phyloP scores from a whole-genome alignment of 1,140 invertebrate species.

The Dryas iulia region DNA sequence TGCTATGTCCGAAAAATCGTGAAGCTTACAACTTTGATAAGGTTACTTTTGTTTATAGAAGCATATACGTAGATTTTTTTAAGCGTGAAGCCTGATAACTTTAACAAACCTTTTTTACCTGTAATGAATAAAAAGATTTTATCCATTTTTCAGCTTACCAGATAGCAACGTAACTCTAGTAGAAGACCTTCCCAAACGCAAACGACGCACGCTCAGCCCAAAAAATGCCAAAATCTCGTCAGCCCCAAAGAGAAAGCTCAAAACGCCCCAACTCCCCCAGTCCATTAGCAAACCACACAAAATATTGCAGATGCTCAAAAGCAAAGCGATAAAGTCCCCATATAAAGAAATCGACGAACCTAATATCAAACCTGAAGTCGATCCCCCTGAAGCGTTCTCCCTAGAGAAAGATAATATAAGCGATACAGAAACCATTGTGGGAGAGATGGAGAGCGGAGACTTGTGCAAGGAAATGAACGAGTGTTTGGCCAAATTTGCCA shows the following conservation, averaged over 20 bases:
- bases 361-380: conserved; percentile 46
- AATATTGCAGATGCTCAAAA: conserved; percentile 67
- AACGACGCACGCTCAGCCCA: conserved; percentile 50
- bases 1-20: too few relatives aligned
- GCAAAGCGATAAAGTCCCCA: conserved; percentile 48
- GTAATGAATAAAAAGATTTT: not conserved
- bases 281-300: conserved; percentile 54
- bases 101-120: too few relatives aligned
- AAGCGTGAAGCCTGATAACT: too few relatives aligned
- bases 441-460: conserved; percentile 56
- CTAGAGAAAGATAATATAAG: conserved; percentile 59
- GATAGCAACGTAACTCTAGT: conserved; percentile 57
- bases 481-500: conserved; percentile 66
- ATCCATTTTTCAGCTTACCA: conserved; percentile 49
- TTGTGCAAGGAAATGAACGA: conserved; percentile 70
- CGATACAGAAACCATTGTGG: conserved; percentile 68
- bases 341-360: conserved; percentile 46
- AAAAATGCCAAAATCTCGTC: conserved; percentile 51
- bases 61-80: too few relatives aligned
- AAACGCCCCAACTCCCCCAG: conserved; percentile 40
- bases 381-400: conserved; percentile 65
- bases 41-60: too few relatives aligned
- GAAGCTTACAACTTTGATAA: too few relatives aligned
- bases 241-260: conserved; percentile 62
- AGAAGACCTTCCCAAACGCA: conserved; percentile 60